Base-by-base conservation (phyloP, 2,888 invertebrate species). In the Rhogogaster chlorosoma region DNA sequence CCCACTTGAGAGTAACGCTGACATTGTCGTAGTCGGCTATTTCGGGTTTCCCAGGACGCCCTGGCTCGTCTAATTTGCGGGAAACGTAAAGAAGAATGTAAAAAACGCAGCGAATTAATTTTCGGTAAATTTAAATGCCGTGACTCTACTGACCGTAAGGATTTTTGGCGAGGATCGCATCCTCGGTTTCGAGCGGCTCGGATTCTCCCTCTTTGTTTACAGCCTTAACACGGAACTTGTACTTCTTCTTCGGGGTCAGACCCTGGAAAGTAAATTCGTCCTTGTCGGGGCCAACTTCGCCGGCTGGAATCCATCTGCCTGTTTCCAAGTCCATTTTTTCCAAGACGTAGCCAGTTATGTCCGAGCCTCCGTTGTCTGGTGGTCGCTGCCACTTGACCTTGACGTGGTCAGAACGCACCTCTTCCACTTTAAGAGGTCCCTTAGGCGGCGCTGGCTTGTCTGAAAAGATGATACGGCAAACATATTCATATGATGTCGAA, bases 201-300 rank as follows among this genome's bases (percentile, higher is more conserved):
- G 99, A 99, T 94, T 99, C 98, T 71, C 99, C 99, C 94, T 99
- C 99, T 92, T 98, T 98, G 94, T 99, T 99, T 84, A 99, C 97
- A 49, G 99, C 99, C 88, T 98, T 98, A 0, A 99, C 99, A 88
- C 99, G 96, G 95, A 99, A 99, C 94, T 98, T 99, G 94, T 99
- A 99, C 93, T 99, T 98, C 94, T 99, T 98, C 94, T 99, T 98
- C 61, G 98, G 97, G 15, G 98, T 98, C 87, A 99, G 95, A 84
- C 98, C 97, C 93, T 97, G 96, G 92, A 99, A 97, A 86, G 97
- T 97, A 94, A 98, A 98, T 88, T 95, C 96, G 85, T 96, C 97
- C 87, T 96, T 97, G 89, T 96, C 95, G 15, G 98, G 96, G 7
- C 98, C 98, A 83, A 97, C 97, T 94, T 99, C 99, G 80, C 98